phyloP scores from a whole-genome alignment of 2,888 invertebrate species.

The Branchipolynoe longqiensis region DNA sequence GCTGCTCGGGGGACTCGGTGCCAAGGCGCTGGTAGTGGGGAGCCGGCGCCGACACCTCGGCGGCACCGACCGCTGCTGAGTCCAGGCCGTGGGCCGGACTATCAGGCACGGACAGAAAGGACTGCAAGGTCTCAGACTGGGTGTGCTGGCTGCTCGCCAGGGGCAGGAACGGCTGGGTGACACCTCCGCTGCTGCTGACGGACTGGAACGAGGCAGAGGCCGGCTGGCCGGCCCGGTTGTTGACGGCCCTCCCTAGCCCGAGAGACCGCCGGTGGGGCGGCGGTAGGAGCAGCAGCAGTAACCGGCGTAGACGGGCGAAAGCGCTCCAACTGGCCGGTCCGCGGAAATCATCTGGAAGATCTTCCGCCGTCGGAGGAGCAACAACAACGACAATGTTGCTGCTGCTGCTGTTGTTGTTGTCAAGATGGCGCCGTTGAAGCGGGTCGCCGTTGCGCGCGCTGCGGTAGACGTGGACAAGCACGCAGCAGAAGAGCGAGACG shows the following conservation, averaged over 20 bases:
- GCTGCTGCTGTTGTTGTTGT: neutral
- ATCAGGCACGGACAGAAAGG: neutral
- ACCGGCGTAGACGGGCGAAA: neutral
- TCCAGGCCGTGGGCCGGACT: too few species aligned
- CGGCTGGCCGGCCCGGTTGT: neutral
- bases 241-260: too few species aligned
- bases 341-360: neutral
- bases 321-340: neutral
- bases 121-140: slow-evolving; percentile 32
- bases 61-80: neutral
- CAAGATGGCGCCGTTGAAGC: too few species aligned
- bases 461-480: slow-evolving; percentile 34
- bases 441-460: neutral
- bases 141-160: neutral
- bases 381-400: neutral
- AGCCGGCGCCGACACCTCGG: neutral
- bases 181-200: slow-evolving; percentile 10
- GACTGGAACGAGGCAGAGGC: slow-evolving; percentile 13
- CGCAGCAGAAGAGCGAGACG: slow-evolving; percentile 18
- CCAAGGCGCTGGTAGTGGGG: neutral
- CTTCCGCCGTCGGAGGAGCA: too few species aligned
- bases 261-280: too few species aligned
- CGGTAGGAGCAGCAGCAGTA: neutral
- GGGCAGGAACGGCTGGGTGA: slow-evolving; percentile 12
- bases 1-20: neutral